Evolutionary conservation across 2,113 vertebrate genomes (phyloP), one percentile per base, ranked within the genome.

Genomic region (Menura novaehollandiae): DNA sequence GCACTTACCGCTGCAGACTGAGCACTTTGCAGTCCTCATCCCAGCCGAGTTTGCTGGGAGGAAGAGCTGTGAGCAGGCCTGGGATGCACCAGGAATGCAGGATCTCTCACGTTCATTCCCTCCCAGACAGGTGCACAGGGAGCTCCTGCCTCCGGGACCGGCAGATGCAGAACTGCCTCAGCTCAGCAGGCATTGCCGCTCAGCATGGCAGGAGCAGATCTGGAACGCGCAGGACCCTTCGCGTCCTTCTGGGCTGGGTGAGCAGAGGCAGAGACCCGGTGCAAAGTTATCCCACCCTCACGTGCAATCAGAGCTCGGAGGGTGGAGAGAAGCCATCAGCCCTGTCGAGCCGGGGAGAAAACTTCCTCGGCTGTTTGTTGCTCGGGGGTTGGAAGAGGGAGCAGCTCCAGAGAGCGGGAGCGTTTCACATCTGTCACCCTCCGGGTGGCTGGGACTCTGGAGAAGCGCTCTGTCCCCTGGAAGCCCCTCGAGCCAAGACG

Each of bases 301-400:
- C 68, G 59, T 77, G 78, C 81, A 46, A 11, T 15, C 77, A 33
- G 33, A 69, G 80, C 84, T 82, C 68, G 18, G 67, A 85, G 35
- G 37, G 78, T 53, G 63, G 53, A 60, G 37, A 73, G 62, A 39
- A 68, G 55, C 78, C 87, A 69, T 47, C 77, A 63, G 73, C 60
- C 39, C 56, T 13, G 37, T 49, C 41, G 32, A 88, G 59, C 13
- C 28, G 21, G 46, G 41, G 9, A 44, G 47, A 75, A 91, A 97
- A 97, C 96, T 97, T 97, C 85, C 75, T 86, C 37, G 27, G 62
- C 46, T 90, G 88, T 87, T 94, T 74, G 68, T 43, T 60, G 37
- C n/a, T 89, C 43, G 23, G 32, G 55, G 46, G 58, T 53, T 92
- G 72, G 53, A 64, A 64, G 56, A 49, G 10, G 43, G 46, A 91